Evolutionary conservation across 2,797 vertebrate genomes (phyloP).

Genomic region (Phylloscopus collybita): DNA sequence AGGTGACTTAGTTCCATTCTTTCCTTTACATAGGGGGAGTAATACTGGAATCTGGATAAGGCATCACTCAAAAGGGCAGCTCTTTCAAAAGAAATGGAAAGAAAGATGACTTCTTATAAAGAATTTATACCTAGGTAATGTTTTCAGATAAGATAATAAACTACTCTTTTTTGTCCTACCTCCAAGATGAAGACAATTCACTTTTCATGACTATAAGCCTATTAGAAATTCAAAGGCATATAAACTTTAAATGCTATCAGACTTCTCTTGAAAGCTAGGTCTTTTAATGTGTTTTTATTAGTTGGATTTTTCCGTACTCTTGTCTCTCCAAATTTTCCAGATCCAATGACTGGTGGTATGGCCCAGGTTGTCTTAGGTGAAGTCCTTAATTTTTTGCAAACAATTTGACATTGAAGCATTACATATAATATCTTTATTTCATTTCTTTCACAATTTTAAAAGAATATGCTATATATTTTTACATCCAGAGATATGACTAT

Average conservation of each 20-base stretch:
- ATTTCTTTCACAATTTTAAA: background rate
- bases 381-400: background rate
- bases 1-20: background rate
- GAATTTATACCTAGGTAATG: slow-evolving; percentile 18
- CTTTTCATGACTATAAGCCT: slow-evolving; percentile 21
- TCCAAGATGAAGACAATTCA: slow-evolving; percentile 30
- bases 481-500: background rate
- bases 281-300: background rate
- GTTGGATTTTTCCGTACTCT: accelerated
- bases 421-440: background rate
- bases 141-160: slow-evolving; percentile 43
- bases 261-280: background rate
- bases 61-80: background rate
- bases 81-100: background rate
- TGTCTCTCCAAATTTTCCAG: background rate
- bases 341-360: background rate
- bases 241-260: slow-evolving; percentile 5
- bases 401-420: background rate
- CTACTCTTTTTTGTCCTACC: background rate
- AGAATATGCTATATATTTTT: background rate
- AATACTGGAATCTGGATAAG: background rate
- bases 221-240: slow-evolving; percentile 10
- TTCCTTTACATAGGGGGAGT: background rate
- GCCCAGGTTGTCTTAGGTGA: background rate
- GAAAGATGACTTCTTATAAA: background rate